Evolutionary conservation across 2,888 invertebrate genomes (phyloP), one percentile per base, ranked within the genome.

Genomic region (Stomorhina lunata): DNA sequence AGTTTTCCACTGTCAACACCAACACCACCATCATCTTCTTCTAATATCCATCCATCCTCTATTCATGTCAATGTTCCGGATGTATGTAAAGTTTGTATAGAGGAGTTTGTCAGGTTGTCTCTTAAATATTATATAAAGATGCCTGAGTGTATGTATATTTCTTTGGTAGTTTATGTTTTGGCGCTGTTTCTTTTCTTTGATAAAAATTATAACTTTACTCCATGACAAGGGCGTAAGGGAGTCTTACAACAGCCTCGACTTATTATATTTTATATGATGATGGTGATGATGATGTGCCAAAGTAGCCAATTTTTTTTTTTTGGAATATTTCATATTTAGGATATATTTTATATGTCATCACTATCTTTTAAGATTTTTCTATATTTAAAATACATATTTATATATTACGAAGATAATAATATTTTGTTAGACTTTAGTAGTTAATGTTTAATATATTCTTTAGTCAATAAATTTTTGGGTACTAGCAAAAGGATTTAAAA

Each of bases 251-350:
- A 55, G 3, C 4, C 9, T 20, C 20, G 7, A 43, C 6, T 27
- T 29, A 20, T 65, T 48, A 48, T 9, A 48, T 20, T 48, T 34
- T 48, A 48, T 22, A 32, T 32, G 20, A 29, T 50, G 22, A 45
- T 43, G n/a, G n/a, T n/a, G 43, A 17, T 15, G 17, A 50, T 53
- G 50, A 63, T 53, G 53, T 63, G 40, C 15, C 15, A 40, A 63
- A 53, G 32, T 73, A 53, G 73, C 73, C 73, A 63, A 53, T 37
- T 50, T 72, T 27, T 20, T 37, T 37, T 50, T 72, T 27, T 20
- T 37, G 9, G 32, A 73, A 63, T 53, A 73, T 63, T 53, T 73
- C 53, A 43, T 48, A 43, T 53, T 40, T 50, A 10, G 32, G 22
- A 53, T 53, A 43, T 29, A 32, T 43, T 53, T n/a, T n/a, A n/a